Base-by-base conservation (phyloP, 2,888 invertebrate species). In the Bombylius discolor region DNA sequence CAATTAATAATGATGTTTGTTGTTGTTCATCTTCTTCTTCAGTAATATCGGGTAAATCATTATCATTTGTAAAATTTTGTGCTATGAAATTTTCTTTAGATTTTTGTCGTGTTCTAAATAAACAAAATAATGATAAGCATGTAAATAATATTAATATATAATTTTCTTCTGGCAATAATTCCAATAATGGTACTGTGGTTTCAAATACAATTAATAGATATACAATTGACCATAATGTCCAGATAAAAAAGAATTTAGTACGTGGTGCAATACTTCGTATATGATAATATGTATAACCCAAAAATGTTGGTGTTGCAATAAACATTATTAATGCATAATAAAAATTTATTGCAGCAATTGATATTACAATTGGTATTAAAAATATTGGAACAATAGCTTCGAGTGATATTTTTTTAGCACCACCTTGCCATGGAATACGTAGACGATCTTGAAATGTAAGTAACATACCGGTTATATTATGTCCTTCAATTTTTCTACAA, bases 181-280 rank as follows among this genome's bases (percentile, higher is more conserved):
- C 86, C 60, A 87, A 71, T 57, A 85, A 74, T 7, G 83, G 82
- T 42, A 89, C 79, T n/a, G 87, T 83, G 59, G 81, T 69, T 68
- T 89, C 85, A 72, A 87, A 89, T 31, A 89, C 77, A 32, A 83
- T 62, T 65, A 84, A 80, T 68, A 89, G 73, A 63, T 79, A 78
- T 5, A 82, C 64, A 5, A 82, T 77, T 11, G 89, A 87, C 49
- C 83, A 81, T 47, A 85, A 67, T 1, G 83, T 79, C 89, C 89
- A 89, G 62, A 83, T 79, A 59, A 81, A 78, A 69, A 89, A 89
- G 70, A 90, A 89, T 65, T 82, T 82, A 3, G 88, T 84, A 58
- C 81, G 66, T 0, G 68, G 64, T 4, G 64, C 78, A 11, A 60
- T 65, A 0, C 65, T 64, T 47, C 66, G 65, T 0, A 70, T 64